Evolutionary conservation across 2,888 invertebrate species (phyloP).

Genomic region (Eustalomyia histrio): DNA sequence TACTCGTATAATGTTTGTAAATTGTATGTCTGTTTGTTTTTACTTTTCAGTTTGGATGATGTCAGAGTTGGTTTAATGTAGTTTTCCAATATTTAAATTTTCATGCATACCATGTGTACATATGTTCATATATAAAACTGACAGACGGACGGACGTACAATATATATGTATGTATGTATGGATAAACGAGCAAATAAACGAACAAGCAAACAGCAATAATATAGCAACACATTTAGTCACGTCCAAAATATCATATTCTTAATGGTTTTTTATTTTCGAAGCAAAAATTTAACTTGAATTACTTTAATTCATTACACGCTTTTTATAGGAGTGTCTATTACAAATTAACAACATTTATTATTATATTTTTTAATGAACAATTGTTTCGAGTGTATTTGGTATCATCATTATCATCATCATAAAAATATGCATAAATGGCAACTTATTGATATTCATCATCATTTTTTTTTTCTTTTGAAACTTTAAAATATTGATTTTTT

Average conservation of each 20-base stretch:
- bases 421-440: constrained; percentile 17
- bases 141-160: background rate
- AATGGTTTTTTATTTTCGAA: constrained; percentile 16
- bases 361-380: background rate
- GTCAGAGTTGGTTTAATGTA: constrained; percentile 56
- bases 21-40: constrained; percentile 26
- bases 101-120: constrained; percentile 34
- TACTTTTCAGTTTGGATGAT: constrained; percentile 53
- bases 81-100: constrained; percentile 46
- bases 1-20: too few species aligned
- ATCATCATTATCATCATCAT: background rate
- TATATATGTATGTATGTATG: background rate
- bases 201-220: constrained; percentile 12
- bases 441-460: background rate
- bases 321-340: constrained; percentile 45
- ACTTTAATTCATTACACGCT: constrained; percentile 50
- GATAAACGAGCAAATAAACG: background rate
- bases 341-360: background rate
- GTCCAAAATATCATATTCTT: constrained; percentile 40
- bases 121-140: constrained; percentile 1
- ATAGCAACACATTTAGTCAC: constrained; percentile 47
- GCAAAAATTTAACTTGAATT: constrained; percentile 45
- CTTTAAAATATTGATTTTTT: background rate
- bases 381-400: background rate
- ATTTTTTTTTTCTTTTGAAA: background rate